Evolutionary conservation across 2,797 vertebrate genomes (phyloP), one percentile per base, ranked within the genome.

Genomic region (Margarornis squamiger): DNA sequence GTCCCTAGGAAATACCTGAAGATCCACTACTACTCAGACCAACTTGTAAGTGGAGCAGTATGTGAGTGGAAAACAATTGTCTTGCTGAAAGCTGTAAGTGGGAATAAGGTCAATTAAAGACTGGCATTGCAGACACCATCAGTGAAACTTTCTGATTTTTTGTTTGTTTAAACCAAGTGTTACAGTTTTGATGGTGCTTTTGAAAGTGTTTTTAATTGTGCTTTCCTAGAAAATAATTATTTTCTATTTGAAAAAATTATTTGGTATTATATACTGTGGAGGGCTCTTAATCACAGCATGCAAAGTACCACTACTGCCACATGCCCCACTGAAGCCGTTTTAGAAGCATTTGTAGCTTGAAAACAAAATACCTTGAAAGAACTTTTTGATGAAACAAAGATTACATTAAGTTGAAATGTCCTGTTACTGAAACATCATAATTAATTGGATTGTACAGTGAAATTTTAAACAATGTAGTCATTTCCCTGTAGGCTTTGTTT

Each of bases 141-240:
- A 39, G 7, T 77, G 77, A 86, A 97, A 97, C 95, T 96, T 96
- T 81, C 29, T 14, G 48, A 34, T 79, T 34, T 12, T 45, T 82
- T 49, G 43, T 77, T 73, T 74, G 57, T 79, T 93, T 88, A 45
- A 86, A 71, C 23, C 32, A 62, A 89, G 21, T 11, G 26, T 14
- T 67, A 65, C 6, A 15, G 66, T 91, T 95, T 20, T 57, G 24
- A 59, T 63, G 45, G 12, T 86, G 62, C 21, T 90, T 86, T 95
- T 36, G 23, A 34, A 86, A 57, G 59, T 62, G 34, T 74, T 97
- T 57, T 61, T 8, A 57, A 74, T n/a, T 30, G 34, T 5, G 1
- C 24, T 77, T 76, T 62, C 73, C 39, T 27, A 36, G 17, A 51
- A 76, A 36, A 24, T 51, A 26, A 41, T 74, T 38, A 15, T 46